These are phyloP conservation scores for Aelia acuminata DNA, from an alignment of 2,888 invertebrate species.

Conservation along the genomic window DNA sequence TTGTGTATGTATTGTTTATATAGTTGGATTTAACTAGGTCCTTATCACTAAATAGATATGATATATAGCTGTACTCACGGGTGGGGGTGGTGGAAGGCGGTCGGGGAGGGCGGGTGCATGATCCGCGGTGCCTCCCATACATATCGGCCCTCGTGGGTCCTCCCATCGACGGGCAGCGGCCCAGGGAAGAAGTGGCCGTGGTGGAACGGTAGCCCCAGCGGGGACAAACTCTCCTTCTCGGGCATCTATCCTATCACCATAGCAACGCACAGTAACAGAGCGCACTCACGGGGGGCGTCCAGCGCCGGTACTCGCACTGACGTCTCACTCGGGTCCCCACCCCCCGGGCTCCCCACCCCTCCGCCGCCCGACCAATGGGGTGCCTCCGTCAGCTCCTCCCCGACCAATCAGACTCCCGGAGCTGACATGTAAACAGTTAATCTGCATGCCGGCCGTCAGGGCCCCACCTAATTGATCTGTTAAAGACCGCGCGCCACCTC, in stretches of 20 bases:
- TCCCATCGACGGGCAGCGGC: constrained; percentile 76
- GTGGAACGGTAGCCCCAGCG: constrained; percentile 65
- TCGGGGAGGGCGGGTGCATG: constrained; percentile 65
- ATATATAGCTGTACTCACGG: constrained; percentile 64
- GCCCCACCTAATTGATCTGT: constrained; percentile 61
- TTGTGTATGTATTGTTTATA: not conserved
- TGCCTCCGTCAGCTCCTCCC: not conserved
- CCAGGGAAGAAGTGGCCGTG: constrained; percentile 75
- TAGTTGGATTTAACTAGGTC: too few species aligned
- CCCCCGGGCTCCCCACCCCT: not conserved
- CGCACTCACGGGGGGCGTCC: constrained; percentile 38
- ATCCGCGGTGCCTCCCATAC: constrained; percentile 66
- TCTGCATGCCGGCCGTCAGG: constrained; percentile 62
- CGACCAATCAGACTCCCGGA: constrained; percentile 60
- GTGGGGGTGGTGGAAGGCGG: constrained; percentile 67
- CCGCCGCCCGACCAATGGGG: not conserved
- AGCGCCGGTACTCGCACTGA: constrained; percentile 57
- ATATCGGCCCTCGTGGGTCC: constrained; percentile 70
- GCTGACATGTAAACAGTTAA: constrained; percentile 64
- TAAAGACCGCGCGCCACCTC: constrained; percentile 53
- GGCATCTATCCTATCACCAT: constrained; percentile 64
- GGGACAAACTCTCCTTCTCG: constrained; percentile 66
- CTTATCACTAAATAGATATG: too few species aligned
- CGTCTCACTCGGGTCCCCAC: constrained; percentile 56
- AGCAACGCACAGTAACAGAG: constrained; percentile 20